Percentiles rank a stretch among this genome's conserved stretches.
Conservation (phyloP, 2,113 vertebrate species). For the Macheiramphus alcinus region DNA sequence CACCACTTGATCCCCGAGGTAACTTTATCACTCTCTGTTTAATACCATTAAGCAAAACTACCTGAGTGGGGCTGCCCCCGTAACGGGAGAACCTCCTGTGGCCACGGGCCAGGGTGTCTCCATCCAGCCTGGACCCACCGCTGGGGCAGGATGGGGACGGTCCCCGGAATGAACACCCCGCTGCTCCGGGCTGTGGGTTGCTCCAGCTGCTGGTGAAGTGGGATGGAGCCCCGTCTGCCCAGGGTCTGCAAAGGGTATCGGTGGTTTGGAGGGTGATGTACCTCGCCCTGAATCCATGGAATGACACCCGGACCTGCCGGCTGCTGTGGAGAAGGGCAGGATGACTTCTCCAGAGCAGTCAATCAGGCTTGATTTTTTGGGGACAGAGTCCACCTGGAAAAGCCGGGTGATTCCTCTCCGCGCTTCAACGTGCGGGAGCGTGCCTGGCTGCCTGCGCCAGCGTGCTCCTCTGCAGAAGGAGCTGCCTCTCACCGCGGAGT, state of each 20-base stretch:
- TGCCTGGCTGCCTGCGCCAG: accelerated
- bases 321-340: accelerated
- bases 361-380: accelerated
- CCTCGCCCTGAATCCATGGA: neutral
- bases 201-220: neutral
- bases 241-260: accelerated
- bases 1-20: neutral
- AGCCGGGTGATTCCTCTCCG: neutral
- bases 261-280: accelerated
- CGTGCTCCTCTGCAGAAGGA: accelerated
- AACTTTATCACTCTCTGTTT: slow-evolving; percentile 30
- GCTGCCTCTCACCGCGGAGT: accelerated
- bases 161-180: accelerated
- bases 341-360: neutral
- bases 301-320: accelerated
- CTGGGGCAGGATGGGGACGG: neutral
- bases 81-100: neutral
- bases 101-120: neutral
- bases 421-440: accelerated
- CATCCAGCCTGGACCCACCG: neutral
- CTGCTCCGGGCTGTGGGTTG: neutral
- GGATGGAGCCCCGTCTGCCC: neutral
- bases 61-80: neutral
- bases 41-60: slow-evolving; percentile 42
- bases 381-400: neutral